A percentile compares a stretch with the other conserved stretches of the same genome.
phyloP scores from a whole-genome alignment of 2,888 invertebrate genomes.

The Catocala nupta region DNA sequence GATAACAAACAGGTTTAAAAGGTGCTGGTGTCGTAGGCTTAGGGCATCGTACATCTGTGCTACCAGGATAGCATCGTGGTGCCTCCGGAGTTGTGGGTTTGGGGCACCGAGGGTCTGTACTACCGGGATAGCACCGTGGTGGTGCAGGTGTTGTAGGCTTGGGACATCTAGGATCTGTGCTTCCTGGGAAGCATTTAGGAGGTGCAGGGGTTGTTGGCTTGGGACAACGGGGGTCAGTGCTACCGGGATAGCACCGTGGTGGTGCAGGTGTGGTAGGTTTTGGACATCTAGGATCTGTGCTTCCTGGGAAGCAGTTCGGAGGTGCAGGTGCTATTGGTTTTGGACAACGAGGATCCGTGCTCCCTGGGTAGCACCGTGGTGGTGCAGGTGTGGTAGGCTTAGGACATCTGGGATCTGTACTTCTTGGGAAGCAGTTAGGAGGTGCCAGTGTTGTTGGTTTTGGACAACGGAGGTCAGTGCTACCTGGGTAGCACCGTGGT shows the following conservation, averaged over 20 bases:
- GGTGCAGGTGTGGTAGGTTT: conserved; percentile 35
- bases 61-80: conserved; percentile 52
- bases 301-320: conserved; percentile 48
- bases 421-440: conserved; percentile 51
- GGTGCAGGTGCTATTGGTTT: conserved; percentile 31
- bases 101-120: conserved; percentile 55
- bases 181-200: conserved; percentile 38
- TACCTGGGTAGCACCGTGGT: conserved; percentile 39
- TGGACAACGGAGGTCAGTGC: conserved; percentile 56
- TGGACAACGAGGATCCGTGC: conserved; percentile 69
- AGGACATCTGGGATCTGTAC: conserved; percentile 46
- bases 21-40: conserved; percentile 51
- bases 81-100: conserved; percentile 53
- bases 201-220: conserved; percentile 42
- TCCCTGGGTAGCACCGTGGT: conserved; percentile 56
- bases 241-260: conserved; percentile 41
- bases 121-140: conserved; percentile 45
- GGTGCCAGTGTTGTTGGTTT: conserved; percentile 30
- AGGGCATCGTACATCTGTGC: conserved; percentile 48
- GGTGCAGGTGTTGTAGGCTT: conserved; percentile 46
- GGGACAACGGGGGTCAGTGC: conserved; percentile 60
- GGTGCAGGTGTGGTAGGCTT: conserved; percentile 40
- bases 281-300: conserved; percentile 49
- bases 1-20: conserved; percentile 50
- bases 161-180: conserved; percentile 52